Base-by-base conservation (phyloP, 92 coral and sea anemone genomes). In the Porites lobata region DNA sequence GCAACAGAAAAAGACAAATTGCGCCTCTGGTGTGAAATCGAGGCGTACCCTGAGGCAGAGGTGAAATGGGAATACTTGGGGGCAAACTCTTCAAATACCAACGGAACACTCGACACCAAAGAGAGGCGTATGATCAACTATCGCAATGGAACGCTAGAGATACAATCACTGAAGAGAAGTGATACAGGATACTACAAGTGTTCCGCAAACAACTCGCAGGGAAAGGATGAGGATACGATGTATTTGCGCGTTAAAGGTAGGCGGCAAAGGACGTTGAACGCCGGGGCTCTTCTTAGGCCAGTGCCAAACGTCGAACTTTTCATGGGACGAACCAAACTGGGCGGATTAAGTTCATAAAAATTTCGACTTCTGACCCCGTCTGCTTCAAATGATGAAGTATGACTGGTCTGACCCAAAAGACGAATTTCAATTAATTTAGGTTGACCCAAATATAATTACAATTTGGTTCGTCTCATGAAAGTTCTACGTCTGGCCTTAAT, bases 161-260 rank as follows among this genome's bases (percentile, higher is more conserved):
- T 97, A 20, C 72, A 47, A 43, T 1, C 86, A 6, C 85, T 94
- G 19, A 90, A 68, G 54, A 90, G 89, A 62, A 90, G 80, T 65
- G 96, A 96, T 68, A 72, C 95, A 20, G 99, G 99, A 1, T 82
- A 3, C 15, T 97, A 95, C 81, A n/a, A 61, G 56, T 97, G 99
- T 79, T 71, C 71, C 52, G 95, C 98, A 0, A 92, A 95, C 76
- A 97, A 92, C 80, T 38, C 92, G 0, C 20, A 22, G 24, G 24
- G 24, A 22, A 22, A 22, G 24, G 24, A 22, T 22, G 24, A 22
- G 0, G 24, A 22, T 22, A 22, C 24, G 24, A 22, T 22, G 54
- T 43, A 82, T 21, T 90, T 97, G 20, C 81, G 70, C 56, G 99
- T 97, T 50, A 88, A 82, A 90, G 97, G 99, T 97, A 69, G 84